A percentile compares a stretch with the other conserved stretches of the same genome.
Conservation (phyloP, 2,888 invertebrate species). For the Halocaridina rubra region DNA sequence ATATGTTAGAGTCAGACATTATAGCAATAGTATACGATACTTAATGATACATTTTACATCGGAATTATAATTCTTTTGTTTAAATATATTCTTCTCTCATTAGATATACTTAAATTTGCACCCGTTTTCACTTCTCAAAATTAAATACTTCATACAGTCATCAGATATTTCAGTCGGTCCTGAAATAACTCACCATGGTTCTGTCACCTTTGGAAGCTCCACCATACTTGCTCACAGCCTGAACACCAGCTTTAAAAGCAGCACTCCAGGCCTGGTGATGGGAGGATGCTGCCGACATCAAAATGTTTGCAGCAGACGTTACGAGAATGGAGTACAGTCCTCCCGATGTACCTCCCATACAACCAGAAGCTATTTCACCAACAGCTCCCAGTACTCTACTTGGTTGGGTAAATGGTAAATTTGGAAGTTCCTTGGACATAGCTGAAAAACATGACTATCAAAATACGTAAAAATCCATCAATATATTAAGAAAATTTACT, state of each 20-base stretch:
- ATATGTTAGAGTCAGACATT: too few species aligned
- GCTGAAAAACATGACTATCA: too few species aligned
- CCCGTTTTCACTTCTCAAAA: too few species aligned
- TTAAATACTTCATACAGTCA: too few species aligned
- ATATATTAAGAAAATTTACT: too few species aligned
- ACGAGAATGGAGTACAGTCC: conserved; percentile 83
- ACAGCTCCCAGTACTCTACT: conserved; percentile 64
- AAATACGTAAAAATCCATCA: too few species aligned
- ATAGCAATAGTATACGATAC: too few species aligned
- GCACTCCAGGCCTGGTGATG: conserved; percentile 70
- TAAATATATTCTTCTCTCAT: too few species aligned
- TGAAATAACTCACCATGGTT: conserved; percentile 75
- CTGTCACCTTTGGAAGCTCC: conserved; percentile 80
- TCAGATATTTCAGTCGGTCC: too few species aligned
- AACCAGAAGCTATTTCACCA: conserved; percentile 75
- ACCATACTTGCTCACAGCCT: conserved; percentile 77
- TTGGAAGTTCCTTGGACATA: conserved; percentile 3
- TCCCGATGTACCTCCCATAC: conserved; percentile 84
- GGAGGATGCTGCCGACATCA: background rate
- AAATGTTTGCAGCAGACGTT: conserved; percentile 73
- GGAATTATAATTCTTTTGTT: too few species aligned
- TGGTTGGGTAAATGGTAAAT: conserved; percentile 64
- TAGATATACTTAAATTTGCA: too few species aligned
- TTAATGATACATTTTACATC: too few species aligned
- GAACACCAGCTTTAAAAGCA: conserved; percentile 73